Evolutionary conservation across 35 echinoderm and acorn worm genomes (phyloP).

Genomic region (Anneissia japonica): DNA sequence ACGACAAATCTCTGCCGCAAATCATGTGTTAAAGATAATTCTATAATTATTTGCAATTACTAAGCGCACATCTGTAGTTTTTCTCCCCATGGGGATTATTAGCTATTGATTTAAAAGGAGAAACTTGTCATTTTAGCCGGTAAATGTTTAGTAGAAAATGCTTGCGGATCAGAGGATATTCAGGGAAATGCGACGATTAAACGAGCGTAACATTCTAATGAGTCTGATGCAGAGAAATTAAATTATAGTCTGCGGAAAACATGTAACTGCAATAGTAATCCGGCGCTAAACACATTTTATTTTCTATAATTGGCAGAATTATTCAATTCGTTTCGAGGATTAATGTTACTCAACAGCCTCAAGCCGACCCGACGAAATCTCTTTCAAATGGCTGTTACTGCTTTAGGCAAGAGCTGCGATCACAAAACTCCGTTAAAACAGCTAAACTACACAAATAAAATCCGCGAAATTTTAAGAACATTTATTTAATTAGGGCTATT

Average conservation of each 20-base stretch:
- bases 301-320: neutral
- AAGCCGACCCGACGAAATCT: neutral
- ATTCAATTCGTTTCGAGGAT: neutral
- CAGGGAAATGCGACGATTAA: neutral
- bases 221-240: neutral
- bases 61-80: neutral
- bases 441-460: too few species aligned
- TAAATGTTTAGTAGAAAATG: neutral
- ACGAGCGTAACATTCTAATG: neutral
- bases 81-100: neutral
- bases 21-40: constrained; percentile 2
- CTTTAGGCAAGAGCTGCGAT: too few species aligned
- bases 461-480: too few species aligned
- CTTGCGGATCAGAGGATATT: neutral
- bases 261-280: neutral
- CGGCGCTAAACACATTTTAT: neutral
- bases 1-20: neutral
- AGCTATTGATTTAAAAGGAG: neutral
- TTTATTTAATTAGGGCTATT: too few species aligned
- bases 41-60: neutral
- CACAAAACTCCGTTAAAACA: too few species aligned
- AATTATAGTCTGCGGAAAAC: neutral
- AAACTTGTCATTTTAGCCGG: neutral
- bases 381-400: too few species aligned
- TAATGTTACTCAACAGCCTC: neutral